Base-by-base conservation (phyloP, 2,797 vertebrate genomes). In the Myotis pilosus region DNA sequence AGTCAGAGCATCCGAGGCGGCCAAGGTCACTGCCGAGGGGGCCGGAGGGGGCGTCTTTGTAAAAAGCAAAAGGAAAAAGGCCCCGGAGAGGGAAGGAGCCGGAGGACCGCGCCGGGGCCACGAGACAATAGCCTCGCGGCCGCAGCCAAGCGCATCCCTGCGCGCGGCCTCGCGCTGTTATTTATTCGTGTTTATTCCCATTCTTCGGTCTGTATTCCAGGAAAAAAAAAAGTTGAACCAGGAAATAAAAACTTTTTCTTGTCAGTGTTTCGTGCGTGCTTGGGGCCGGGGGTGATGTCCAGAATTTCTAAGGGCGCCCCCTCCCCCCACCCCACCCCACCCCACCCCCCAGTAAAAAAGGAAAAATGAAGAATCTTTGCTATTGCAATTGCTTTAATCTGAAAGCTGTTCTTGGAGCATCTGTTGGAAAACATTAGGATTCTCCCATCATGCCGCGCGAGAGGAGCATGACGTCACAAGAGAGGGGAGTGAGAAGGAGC, bases 371-470 rank as follows among this genome's bases (percentile, higher is more conserved):
- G 91, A 96, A 96, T 96, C 97, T 97, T 72, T 91, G 96, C 97
- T 97, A 96, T 97, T 69, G 97, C 97, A 95, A 96, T 95, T 94
- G 97, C 98, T 98, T 98, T 97, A 98, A 97, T 97, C 97, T 93
- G 96, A 97, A 96, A 95, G 97, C 97, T 96, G 94, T 92, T 95
- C 98, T 96, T 95, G 96, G 96, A 97, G 98, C 98, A 98, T 98
- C 98, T 98, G 97, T 97, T 89, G 97, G 98, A 98, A 98, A 98
- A 98, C 98, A 98, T 98, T 96, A 98, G 98, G 98, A 98, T 98
- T 98, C 97, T 98, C 98, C 98, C 98, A 98, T 98, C 97, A 97
- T 98, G 97, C 98, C 96, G 60, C 78, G 98, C 98, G 98, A 96
- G 97, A 96, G 96, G 97, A 81, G 88, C 71, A 96, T 98, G 98